Percentiles rank a stretch among this genome's conserved stretches.
Evolutionary conservation across 2,888 invertebrate species (phyloP).

Genomic region (Pandemis cinnamomeana): DNA sequence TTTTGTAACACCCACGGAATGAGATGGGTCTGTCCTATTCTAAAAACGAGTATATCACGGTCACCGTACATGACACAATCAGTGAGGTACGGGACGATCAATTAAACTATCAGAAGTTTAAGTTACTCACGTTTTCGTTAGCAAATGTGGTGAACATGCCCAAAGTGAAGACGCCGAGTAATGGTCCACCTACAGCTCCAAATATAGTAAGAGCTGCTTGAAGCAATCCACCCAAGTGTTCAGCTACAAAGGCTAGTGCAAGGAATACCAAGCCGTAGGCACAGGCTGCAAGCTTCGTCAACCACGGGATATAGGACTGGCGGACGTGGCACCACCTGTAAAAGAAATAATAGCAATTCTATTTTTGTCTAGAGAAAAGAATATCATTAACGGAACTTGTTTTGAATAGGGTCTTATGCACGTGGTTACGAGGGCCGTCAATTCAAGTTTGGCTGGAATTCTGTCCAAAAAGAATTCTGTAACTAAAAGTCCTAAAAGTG

Average conservation of each 20-base stretch:
- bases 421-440: not conserved
- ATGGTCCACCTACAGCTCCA: constrained; percentile 94
- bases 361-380: not conserved
- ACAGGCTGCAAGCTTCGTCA: constrained; percentile 88
- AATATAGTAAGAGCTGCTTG: constrained; percentile 94
- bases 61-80: no score
- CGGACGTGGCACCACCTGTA: constrained; percentile 68
- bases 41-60: no score
- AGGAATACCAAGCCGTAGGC: constrained; percentile 90
- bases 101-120: not conserved
- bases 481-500: not conserved
- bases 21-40: no score
- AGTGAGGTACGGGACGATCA: no score
- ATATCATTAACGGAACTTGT: not conserved
- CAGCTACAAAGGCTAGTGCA: constrained; percentile 92
- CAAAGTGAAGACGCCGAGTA: constrained; percentile 93
- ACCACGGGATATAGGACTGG: constrained; percentile 72
- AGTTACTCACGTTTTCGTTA: constrained; percentile 86
- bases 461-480: not conserved
- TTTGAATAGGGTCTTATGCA: not conserved
- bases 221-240: constrained; percentile 93
- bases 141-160: constrained; percentile 92
- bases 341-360: not conserved
- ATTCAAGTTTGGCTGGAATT: not conserved
- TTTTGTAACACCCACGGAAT: no score